Percentiles rank a stretch among this genome's conserved stretches.
Evolutionary conservation across 2,797 vertebrate species (phyloP).

Genomic region (Austrolebias charrua): DNA sequence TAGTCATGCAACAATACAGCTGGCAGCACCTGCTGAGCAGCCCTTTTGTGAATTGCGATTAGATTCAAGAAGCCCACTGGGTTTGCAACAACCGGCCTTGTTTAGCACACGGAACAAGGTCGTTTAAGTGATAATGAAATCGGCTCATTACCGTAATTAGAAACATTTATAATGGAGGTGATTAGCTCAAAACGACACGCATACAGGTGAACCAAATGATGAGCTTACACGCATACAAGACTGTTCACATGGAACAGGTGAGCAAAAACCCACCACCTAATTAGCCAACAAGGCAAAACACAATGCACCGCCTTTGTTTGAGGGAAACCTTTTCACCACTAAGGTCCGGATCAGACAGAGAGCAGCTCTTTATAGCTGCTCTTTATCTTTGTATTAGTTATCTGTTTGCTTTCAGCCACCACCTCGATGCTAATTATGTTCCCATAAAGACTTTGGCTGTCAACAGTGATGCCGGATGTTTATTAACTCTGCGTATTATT

Average conservation of each 20-base stretch:
- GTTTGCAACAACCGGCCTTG: constrained; percentile 65
- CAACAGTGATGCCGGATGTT: constrained; percentile 17
- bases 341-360: constrained; percentile 30
- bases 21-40: constrained; percentile 43
- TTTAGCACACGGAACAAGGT: constrained; percentile 75
- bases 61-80: constrained; percentile 54
- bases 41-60: constrained; percentile 23
- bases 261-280: constrained; percentile 46
- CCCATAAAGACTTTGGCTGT: constrained; percentile 34
- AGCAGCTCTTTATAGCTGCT: constrained; percentile 37
- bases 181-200: constrained; percentile 56
- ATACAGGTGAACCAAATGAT: constrained; percentile 18
- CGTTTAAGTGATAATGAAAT: constrained; percentile 79
- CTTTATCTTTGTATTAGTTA: constrained; percentile 49
- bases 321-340: constrained; percentile 3
- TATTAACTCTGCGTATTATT: constrained; percentile 33
- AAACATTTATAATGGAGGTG: constrained; percentile 71
- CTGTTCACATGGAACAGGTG: background rate
- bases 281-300: constrained; percentile 55
- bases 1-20: constrained; percentile 14
- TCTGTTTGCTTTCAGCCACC: constrained; percentile 50
- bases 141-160: constrained; percentile 80
- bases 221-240: background rate
- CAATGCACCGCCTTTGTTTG: constrained; percentile 46
- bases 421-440: constrained; percentile 55